Evolutionary conservation across 2,888 invertebrate species (phyloP).

Genomic region (Drosophila kanekoi): DNA sequence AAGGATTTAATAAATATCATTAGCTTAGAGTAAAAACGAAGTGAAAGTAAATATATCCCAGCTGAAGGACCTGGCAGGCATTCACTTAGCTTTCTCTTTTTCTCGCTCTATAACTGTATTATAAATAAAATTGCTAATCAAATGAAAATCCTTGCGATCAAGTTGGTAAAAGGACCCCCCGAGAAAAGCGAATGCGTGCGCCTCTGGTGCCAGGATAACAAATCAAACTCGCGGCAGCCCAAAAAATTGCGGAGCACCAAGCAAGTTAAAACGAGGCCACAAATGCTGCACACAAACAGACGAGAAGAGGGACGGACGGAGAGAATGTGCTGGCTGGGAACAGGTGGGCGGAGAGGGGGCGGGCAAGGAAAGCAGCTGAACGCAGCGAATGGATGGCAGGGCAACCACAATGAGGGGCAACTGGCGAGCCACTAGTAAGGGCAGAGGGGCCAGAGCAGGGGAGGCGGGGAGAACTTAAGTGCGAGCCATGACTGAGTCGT

Average conservation of each 20-base stretch:
- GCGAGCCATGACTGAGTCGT: constrained; percentile 32
- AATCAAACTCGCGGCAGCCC: constrained; percentile 70
- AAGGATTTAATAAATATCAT: no score
- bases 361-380: no score
- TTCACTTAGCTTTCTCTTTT: no score
- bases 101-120: no score
- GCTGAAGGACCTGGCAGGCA: no score
- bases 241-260: constrained; percentile 78
- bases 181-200: constrained; percentile 4
- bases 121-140: no score
- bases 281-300: constrained; percentile 41
- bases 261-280: constrained; percentile 75
- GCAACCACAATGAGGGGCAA: constrained; percentile 55
- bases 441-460: neutral
- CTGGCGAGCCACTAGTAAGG: constrained; percentile 24
- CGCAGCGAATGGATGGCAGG: constrained; percentile 27
- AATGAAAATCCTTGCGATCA: no score
- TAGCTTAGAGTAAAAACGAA: no score
- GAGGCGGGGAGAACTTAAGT: constrained; percentile 22
- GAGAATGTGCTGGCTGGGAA: neutral
- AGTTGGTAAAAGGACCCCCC: no score
- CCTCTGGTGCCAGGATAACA: constrained; percentile 36
- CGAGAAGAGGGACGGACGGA: neutral
- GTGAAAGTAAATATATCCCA: no score
- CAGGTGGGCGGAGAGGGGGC: neutral